These are phyloP conservation scores for Drosophila neoperkinsi DNA, from an alignment of 2,888 invertebrate species.

Conservation along the genomic window DNA sequence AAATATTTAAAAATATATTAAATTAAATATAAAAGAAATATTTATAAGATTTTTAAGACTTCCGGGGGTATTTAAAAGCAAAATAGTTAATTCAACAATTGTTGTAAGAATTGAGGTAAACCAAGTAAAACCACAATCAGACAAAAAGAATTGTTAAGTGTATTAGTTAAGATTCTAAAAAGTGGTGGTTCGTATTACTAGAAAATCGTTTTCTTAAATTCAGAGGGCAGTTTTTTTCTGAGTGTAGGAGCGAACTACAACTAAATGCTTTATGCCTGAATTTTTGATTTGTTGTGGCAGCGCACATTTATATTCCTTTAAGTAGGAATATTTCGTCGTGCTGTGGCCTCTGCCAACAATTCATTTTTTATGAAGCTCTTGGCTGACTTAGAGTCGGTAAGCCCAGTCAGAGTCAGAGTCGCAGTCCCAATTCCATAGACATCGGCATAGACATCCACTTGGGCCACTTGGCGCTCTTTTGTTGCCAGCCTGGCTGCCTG, in stretches of 20 bases:
- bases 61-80: too few relatives aligned
- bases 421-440: conserved; percentile 32
- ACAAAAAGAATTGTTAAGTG: too few relatives aligned
- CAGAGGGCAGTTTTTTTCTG: not conserved
- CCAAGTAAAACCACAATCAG: too few relatives aligned
- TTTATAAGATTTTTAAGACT: too few relatives aligned
- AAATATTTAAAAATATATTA: not conserved
- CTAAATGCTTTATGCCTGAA: conserved; percentile 51
- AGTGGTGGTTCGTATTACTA: too few relatives aligned
- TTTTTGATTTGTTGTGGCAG: conserved; percentile 69
- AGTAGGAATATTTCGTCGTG: conserved; percentile 43
- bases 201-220: too few relatives aligned
- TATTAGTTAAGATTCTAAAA: too few relatives aligned
- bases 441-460: conserved; percentile 17
- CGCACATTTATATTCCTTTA: conserved; percentile 73
- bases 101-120: not conserved
- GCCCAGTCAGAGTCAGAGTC: conserved; percentile 32
- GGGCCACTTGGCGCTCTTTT: conserved; percentile 37
- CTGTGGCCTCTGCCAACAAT: conserved; percentile 71
- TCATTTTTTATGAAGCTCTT: conserved; percentile 71
- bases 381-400: conserved; percentile 58
- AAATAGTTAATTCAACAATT: not conserved
- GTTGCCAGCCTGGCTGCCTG: conserved; percentile 11
- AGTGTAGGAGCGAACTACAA: conserved; percentile 10
- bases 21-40: not conserved